Conservation (phyloP, 1,140 invertebrate species). For the Macrobrachium nipponense region DNA sequence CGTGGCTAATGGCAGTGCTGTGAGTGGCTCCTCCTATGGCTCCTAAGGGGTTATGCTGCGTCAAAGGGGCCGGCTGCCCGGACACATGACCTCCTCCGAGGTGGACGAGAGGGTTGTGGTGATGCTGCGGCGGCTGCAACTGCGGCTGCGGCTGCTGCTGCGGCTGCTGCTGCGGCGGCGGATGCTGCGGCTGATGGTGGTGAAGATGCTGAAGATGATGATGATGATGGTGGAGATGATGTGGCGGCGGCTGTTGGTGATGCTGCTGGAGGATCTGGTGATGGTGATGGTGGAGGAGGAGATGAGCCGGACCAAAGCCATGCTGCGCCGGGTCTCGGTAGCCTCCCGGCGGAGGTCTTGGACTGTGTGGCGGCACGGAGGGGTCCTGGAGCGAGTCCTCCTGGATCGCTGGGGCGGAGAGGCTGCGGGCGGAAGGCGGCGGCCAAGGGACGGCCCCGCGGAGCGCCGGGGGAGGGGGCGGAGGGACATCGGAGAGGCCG, state of each 20-base stretch:
- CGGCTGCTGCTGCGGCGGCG: too few species aligned
- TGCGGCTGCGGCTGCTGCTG: too few species aligned
- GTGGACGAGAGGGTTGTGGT: too few species aligned
- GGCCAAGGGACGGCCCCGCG: conserved; percentile 46
- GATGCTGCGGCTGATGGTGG: too few species aligned
- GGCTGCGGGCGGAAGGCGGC: conserved; percentile 56
- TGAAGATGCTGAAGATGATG: too few species aligned
- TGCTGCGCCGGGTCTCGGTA: conserved; percentile 4
- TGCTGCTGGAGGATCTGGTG: neutral
- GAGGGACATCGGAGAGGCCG: conserved; percentile 60
- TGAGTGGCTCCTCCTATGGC: neutral
- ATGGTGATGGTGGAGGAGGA: conserved; percentile 9
- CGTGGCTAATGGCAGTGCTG: conserved; percentile 4
- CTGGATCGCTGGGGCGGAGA: conserved; percentile 47
- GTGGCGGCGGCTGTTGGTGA: too few species aligned
- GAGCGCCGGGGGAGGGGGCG: conserved; percentile 49
- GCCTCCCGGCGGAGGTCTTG: conserved; percentile 23
- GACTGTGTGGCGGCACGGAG: conserved; percentile 29
- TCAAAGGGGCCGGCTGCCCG: conserved; percentile 20
- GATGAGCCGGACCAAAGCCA: too few species aligned
- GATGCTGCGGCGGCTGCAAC: too few species aligned
- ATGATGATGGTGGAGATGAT: too few species aligned
- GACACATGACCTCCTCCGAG: neutral
- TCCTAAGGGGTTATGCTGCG: conserved; percentile 32
- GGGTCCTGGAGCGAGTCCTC: conserved; percentile 51